These are phyloP conservation scores for Grapholita molesta DNA, from an alignment of 1,140 invertebrate genomes.

Conservation along the genomic window DNA sequence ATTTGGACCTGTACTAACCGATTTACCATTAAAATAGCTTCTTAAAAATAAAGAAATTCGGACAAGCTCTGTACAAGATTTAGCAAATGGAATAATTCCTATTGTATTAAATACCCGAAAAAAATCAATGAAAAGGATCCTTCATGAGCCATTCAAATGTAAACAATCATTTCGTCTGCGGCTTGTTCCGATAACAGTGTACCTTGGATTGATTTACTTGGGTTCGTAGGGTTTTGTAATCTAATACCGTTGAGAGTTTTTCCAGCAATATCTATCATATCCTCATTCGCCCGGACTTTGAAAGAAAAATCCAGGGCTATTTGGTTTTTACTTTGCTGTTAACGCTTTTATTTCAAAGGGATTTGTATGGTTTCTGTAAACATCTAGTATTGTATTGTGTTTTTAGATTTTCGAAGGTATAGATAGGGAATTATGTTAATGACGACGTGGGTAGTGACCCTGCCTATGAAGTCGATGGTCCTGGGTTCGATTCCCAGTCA, in stretches of 20 bases:
- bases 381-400: too few relatives aligned
- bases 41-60: neutral
- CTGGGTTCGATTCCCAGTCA: too few relatives aligned
- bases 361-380: neutral
- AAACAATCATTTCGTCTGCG: constrained; percentile 8
- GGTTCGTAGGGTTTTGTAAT: neutral
- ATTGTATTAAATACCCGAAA: neutral
- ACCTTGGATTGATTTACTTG: constrained; percentile 11
- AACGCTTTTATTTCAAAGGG: neutral
- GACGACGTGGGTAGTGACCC: too few relatives aligned
- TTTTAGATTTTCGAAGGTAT: too few relatives aligned
- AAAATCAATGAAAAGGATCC: neutral
- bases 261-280: neutral
- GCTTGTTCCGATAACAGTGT: neutral
- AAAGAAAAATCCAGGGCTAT: neutral
- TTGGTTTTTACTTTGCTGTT: neutral
- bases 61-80: too few relatives aligned
- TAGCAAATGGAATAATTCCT: neutral
- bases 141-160: neutral
- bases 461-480: too few relatives aligned
- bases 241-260: constrained; percentile 16
- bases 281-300: neutral
- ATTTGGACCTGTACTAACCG: too few relatives aligned
- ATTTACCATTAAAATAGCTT: neutral
- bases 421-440: too few relatives aligned